phyloP scores from a whole-genome alignment of 2,888 invertebrate species.

The Julus scandinavius region DNA sequence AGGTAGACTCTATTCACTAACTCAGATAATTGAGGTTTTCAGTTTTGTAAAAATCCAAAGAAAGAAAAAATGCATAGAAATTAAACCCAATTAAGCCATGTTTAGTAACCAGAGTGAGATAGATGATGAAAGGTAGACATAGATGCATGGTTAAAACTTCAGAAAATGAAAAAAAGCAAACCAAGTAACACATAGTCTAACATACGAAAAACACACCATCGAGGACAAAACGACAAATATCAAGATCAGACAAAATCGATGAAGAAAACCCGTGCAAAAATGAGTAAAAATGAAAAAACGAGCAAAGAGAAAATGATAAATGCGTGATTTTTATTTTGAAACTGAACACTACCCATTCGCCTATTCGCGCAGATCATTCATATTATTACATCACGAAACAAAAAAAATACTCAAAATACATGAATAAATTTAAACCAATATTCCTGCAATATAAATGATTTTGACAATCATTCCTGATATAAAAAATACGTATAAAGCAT shows the following conservation, averaged over 20 bases:
- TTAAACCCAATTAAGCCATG: not conserved
- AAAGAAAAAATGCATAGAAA: not conserved
- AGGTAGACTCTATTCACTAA: no score
- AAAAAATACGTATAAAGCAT: no score
- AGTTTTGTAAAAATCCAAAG: no score
- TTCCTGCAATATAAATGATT: not conserved
- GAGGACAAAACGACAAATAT: constrained; percentile 17
- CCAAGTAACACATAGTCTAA: not conserved
- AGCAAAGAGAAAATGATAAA: not conserved
- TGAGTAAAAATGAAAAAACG: not conserved
- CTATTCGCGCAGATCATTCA: not conserved
- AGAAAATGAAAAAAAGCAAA: not conserved
- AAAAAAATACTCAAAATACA: not conserved
- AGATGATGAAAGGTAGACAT: no score
- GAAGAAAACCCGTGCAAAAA: not conserved
- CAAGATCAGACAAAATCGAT: not conserved
- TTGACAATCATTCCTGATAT: no score
- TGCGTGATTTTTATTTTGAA: constrained; percentile 14
- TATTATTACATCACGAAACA: not conserved
- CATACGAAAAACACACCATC: not conserved
- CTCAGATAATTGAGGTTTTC: no score
- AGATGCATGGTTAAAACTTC: not conserved
- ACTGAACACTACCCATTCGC: constrained; percentile 5
- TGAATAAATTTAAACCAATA: not conserved
- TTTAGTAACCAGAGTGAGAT: not conserved